Evolutionary conservation across 2,888 invertebrate genomes (phyloP).

Genomic region (Conistra vaccinii): DNA sequence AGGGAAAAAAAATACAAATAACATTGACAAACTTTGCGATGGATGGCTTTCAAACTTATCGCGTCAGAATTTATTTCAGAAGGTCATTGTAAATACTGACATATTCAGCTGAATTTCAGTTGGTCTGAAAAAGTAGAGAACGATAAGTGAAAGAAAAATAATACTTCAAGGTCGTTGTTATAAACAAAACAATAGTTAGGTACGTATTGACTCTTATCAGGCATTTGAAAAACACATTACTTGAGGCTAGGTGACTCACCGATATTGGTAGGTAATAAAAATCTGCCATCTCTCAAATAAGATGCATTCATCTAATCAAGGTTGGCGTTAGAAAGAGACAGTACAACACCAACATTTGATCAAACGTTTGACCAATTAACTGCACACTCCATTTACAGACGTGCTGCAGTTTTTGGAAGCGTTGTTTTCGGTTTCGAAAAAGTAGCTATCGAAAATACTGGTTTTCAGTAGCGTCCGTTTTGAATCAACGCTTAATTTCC

Average conservation of each 20-base stretch:
- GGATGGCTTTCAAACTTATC: background rate
- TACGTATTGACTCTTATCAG: conserved; percentile 37
- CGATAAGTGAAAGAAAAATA: background rate
- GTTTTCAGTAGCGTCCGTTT: background rate
- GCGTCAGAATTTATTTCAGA: background rate
- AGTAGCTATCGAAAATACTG: background rate
- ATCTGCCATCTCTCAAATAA: background rate
- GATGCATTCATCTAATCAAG: conserved; percentile 20
- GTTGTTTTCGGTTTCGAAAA: conserved; percentile 10
- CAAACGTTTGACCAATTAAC: conserved; percentile 28
- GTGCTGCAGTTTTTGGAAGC: background rate
- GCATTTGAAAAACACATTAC: conserved; percentile 20
- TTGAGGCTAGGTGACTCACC: conserved; percentile 35
- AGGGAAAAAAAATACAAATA: background rate
- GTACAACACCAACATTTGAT: conserved; percentile 20
- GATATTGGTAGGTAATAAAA: conserved; percentile 12
- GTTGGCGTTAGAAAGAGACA: conserved; percentile 52
- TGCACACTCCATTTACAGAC: background rate
- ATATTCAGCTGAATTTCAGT: background rate
- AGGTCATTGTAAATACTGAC: background rate
- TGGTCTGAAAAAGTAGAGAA: background rate
- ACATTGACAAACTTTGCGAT: conserved; percentile 2
- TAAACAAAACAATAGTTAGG: background rate
- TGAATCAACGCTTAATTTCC: conserved; percentile 58
- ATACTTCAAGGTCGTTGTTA: background rate